Base-by-base conservation (phyloP, 2,797 vertebrate genomes). In the Propithecus deckenii region DNA sequence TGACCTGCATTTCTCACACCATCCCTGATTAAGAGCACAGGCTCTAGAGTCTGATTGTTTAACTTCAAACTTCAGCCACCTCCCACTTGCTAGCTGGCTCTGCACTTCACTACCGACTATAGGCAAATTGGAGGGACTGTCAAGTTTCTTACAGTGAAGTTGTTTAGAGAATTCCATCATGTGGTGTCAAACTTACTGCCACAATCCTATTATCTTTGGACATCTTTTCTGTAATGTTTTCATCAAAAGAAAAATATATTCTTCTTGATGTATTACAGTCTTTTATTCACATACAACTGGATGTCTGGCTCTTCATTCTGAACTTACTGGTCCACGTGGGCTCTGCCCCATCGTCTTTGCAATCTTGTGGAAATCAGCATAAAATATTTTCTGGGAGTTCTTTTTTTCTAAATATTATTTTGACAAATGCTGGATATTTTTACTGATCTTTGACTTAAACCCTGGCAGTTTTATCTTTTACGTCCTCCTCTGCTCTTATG, bases 361-460 rank as follows among this genome's bases (percentile, higher is more conserved):
- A 84, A 50, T 89, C 79, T 89, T 69, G 30, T 89, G 46, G 59
- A 97, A 95, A 95, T 95, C 22, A 84, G 86, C 67, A 93, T 94
- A 95, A 97, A 83, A 89, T 87, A 89, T 86, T 94, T 97, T 87
- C 74, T 83, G 28, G 41, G 63, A 91, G 30, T 63, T 83, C 50
- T 65, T 97, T 92, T 92, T 95, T 88, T 59, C 84, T 96, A 93
- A 95, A 94, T 86, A 97, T 94, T 95, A 80, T 89, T 97, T 96
- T 96, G 94, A 96, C 95, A 98, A 97, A 80, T 91, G 63, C 65
- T 89, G 79, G n/a, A 52, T 80, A 90, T 97, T 96, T 96, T 94
- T 93, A 95, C 74, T 89, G 86, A 95, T 98, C 94, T 95, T 96
- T 97, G 84, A 86, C 96, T 94, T 97, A 92, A 89, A 89, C 79